Conservation (phyloP, 1,140 invertebrate genomes). For the Tachypleus tridentatus region DNA sequence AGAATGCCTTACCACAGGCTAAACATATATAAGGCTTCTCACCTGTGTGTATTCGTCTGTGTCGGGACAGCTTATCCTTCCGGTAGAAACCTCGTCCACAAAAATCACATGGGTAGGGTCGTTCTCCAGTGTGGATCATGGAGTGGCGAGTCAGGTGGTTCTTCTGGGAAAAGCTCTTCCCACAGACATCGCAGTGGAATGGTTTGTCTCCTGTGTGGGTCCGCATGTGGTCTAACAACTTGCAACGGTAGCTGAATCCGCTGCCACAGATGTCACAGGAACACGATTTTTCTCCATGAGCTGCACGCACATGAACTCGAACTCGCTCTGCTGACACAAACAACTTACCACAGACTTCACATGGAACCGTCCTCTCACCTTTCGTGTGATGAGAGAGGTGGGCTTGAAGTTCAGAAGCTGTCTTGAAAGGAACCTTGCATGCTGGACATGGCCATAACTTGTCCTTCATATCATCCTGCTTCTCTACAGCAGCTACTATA, state of each 20-base stretch:
- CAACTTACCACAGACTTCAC: constrained; percentile 55
- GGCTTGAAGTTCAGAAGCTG: constrained; percentile 40
- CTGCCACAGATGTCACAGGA: constrained; percentile 25
- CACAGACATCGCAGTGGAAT: constrained; percentile 27
- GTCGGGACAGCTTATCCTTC: constrained; percentile 6
- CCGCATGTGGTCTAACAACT: constrained; percentile 21
- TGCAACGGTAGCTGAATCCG: constrained; percentile 22
- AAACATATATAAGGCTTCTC: constrained; percentile 35
- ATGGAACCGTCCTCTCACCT: constrained; percentile 80
- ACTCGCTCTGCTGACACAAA: constrained; percentile 23
- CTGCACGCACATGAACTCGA: constrained; percentile 21
- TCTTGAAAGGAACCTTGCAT: constrained; percentile 23
- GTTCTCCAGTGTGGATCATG: constrained; percentile 73
- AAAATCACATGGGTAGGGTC: constrained; percentile 74
- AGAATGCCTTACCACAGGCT: constrained; percentile 19
- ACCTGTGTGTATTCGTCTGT: constrained; percentile 52
- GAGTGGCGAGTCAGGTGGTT: constrained; percentile 28
- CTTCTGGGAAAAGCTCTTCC: constrained; percentile 27
- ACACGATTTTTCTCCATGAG: constrained; percentile 19
- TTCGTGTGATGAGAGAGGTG: constrained; percentile 79
- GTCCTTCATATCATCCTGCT: constrained; percentile 3
- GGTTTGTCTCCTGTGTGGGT: constrained; percentile 26
- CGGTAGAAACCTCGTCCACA: constrained; percentile 48
- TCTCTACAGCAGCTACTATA: background rate
- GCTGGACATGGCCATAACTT: constrained; percentile 24